A percentile compares a stretch with the other conserved stretches of the same genome.
Conservation (phyloP, 1,140 invertebrate species). For the Campoletis sonorensis region DNA sequence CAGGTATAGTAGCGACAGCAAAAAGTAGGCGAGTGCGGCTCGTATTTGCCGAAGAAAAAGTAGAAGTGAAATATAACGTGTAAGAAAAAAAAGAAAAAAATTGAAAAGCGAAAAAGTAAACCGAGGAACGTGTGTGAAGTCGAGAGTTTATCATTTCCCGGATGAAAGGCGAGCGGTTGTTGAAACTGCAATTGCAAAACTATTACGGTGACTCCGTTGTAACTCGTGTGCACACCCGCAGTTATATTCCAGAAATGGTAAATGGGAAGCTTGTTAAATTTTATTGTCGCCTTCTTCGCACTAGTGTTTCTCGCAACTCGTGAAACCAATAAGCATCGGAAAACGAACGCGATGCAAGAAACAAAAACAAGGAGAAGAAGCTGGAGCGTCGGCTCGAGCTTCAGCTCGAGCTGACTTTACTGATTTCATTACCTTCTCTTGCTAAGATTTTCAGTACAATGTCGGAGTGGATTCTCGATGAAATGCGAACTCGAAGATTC, state of each 20-base stretch:
- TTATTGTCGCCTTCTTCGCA: conserved; percentile 36
- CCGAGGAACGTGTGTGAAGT: neutral
- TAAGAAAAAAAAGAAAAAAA: neutral
- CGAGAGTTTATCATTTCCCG: conserved; percentile 38
- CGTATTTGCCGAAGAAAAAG: neutral
- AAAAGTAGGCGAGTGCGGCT: too few species aligned
- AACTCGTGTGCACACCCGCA: neutral
- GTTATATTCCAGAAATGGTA: conserved; percentile 37
- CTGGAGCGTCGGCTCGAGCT: neutral
- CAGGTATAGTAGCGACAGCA: too few species aligned
- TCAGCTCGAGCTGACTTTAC: neutral
- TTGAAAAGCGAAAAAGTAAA: neutral
- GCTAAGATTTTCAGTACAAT: neutral
- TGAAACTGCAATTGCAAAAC: conserved; percentile 18
- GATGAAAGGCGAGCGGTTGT: conserved; percentile 28
- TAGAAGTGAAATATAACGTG: conserved; percentile 1
- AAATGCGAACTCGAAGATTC: conserved; percentile 6
- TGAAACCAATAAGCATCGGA: conserved; percentile 12
- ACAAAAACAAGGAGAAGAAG: neutral
- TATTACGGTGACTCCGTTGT: neutral
- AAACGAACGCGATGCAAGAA: conserved; percentile 1
- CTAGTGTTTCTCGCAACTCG: conserved; percentile 35
- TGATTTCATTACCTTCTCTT: conserved; percentile 31
- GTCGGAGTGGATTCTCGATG: neutral
- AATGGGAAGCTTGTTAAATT: conserved; percentile 43